Evolutionary conservation across 2,888 invertebrate genomes (phyloP), one percentile per base, ranked within the genome.

Genomic region (Parnassius mnemosyne): DNA sequence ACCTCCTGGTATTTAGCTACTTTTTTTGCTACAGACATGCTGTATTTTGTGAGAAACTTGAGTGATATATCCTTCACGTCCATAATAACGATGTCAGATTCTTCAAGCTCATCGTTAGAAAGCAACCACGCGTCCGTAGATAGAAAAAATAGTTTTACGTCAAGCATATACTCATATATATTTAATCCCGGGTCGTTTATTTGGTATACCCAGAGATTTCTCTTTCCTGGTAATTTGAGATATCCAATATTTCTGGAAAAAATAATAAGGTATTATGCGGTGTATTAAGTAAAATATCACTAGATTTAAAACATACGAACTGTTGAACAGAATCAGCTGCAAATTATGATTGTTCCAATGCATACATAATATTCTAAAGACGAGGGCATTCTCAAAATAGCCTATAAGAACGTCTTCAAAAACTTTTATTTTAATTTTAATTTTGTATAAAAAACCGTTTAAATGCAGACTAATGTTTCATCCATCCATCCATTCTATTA

Each of bases 1-100:
- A 88, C 85, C 86, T 94, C 94, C 77, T 94, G 93, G 72, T 94
- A 95, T 70, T 94, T 93, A 3, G 93, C 81, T 49, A 95, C 87
- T 68, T 93, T 87, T 69, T 92, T 93, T 0, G 94, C 94, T 61
- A 94, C 73, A 0, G 94, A 94, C 20, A 95, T 75, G 75, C 94
- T 93, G 70, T 95, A 93, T 60, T 95, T 95, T 53, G 82, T 92
- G 65, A 85, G 56, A 51, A 88, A 85, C 71, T 83, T 89, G 10
- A 90, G 69, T 0, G 81, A 77, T 10, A 90, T 71, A 64, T 89
- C 89, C 61, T 87, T 89, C 0, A 79, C 83, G 64, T 90, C 90
- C 71, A 90, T 60, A 0, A 89, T n/a, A 0, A 80, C 81, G 0
- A 87, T 70, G 57, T 89, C 89, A 1, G 74, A 75, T 0, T 85